Evolutionary conservation across 2,113 vertebrate species (phyloP).

Genomic region (Melanerpes formicivorus): DNA sequence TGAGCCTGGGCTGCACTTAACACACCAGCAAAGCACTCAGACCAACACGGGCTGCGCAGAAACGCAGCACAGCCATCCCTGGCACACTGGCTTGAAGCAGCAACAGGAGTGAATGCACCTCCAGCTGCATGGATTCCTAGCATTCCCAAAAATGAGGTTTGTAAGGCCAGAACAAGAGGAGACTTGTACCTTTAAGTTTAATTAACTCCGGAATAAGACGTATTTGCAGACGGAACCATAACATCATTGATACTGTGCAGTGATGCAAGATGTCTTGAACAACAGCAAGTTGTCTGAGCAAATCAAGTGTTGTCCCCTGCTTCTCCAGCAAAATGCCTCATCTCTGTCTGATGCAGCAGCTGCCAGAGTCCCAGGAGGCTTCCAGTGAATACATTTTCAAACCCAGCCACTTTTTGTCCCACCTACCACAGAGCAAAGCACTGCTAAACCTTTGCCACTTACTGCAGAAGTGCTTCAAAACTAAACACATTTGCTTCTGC

Average conservation of each 20-base stretch:
- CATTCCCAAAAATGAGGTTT: slow-evolving; percentile 9
- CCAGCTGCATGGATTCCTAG: not conserved
- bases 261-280: not conserved
- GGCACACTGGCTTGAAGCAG: not conserved
- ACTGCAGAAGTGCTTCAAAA: not conserved
- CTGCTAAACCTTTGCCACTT: not conserved
- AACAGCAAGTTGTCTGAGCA: not conserved
- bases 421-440: not conserved
- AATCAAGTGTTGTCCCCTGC: not conserved
- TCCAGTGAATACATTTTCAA: not conserved
- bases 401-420: not conserved
- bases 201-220: not conserved
- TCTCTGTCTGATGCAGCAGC: not conserved
- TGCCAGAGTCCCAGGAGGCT: not conserved
- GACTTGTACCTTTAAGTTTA: not conserved
- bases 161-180: slow-evolving; percentile 3
- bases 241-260: not conserved
- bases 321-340: not conserved
- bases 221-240: not conserved
- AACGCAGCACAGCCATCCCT: not conserved
- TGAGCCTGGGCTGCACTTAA: not conserved
- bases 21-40: not conserved
- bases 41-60: not conserved
- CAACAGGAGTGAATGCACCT: not conserved
- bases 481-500: not conserved